A percentile compares a stretch with the other conserved stretches of the same genome.
These are phyloP conservation scores for Prosapia bicincta DNA, from an alignment of 2,888 invertebrate species.

Conservation along the genomic window DNA sequence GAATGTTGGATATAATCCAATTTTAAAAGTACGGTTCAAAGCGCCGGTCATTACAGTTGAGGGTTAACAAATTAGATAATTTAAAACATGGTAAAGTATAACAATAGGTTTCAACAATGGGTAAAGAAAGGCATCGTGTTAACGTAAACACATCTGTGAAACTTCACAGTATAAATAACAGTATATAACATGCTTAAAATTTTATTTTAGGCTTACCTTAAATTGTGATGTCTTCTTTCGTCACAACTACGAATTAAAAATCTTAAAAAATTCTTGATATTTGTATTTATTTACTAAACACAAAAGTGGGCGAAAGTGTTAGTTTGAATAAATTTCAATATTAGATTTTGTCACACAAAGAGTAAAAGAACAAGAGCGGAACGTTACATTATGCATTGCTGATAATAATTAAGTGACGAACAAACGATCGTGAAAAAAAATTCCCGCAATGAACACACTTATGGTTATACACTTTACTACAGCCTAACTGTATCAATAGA, in stretches of 20 bases:
- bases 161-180: too few species aligned
- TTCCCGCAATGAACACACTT: background rate
- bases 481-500: background rate
- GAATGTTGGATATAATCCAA: background rate
- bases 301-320: too few species aligned
- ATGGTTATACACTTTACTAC: background rate
- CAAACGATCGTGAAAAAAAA: too few species aligned
- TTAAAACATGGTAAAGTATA: background rate
- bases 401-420: background rate
- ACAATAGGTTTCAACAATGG: too few species aligned
- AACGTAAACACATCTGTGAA: too few species aligned
- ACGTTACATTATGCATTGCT: background rate
- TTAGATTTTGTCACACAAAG: background rate
- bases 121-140: too few species aligned
- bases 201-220: too few species aligned
- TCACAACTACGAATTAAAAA: too few species aligned
- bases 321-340: background rate
- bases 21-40: background rate
- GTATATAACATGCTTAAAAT: too few species aligned
- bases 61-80: background rate
- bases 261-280: too few species aligned
- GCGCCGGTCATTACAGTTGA: background rate
- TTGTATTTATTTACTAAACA: too few species aligned
- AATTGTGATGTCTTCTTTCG: too few species aligned
- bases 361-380: background rate